phyloP scores from a whole-genome alignment of 2,797 vertebrate species.

The Sebastes reedi region DNA sequence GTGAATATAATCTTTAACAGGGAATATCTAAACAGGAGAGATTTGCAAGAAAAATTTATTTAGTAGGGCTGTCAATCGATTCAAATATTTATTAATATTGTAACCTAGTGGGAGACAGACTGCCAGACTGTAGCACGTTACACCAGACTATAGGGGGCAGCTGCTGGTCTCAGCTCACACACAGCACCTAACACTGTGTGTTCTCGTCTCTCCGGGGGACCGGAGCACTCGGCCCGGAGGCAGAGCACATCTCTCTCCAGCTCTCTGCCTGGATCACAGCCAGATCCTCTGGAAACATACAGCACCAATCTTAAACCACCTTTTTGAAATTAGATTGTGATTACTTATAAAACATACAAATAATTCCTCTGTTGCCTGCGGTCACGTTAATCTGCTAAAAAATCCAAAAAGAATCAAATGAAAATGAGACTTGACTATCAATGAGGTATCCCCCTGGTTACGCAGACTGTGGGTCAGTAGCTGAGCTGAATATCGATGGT shows the following conservation, averaged over 20 bases:
- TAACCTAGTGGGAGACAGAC: neutral
- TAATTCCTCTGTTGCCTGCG: neutral
- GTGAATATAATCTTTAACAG: neutral
- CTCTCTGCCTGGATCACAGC: constrained; percentile 22
- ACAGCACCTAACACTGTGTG: constrained; percentile 39
- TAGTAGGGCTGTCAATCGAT: too few relatives aligned
- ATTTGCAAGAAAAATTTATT: neutral
- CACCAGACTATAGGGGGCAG: constrained; percentile 35
- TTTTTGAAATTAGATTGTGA: constrained; percentile 1
- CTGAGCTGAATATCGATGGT: constrained; percentile 75
- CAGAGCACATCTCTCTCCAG: constrained; percentile 31
- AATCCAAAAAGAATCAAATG: constrained; percentile 10
- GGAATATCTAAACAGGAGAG: neutral
- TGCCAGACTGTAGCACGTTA: constrained; percentile 19
- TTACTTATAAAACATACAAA: constrained; percentile 1
- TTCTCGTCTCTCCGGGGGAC: constrained; percentile 41
- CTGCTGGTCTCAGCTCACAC: constrained; percentile 50
- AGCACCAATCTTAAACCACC: neutral
- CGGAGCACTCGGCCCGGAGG: constrained; percentile 32
- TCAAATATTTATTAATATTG: neutral
- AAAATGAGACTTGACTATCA: constrained; percentile 38
- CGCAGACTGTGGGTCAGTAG: constrained; percentile 36
- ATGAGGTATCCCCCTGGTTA: constrained; percentile 50
- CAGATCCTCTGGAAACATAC: constrained; percentile 13
- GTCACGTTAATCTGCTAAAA: neutral